phyloP scores from a whole-genome alignment of 2,888 invertebrate genomes.

The Pachymerium ferrugineum region DNA sequence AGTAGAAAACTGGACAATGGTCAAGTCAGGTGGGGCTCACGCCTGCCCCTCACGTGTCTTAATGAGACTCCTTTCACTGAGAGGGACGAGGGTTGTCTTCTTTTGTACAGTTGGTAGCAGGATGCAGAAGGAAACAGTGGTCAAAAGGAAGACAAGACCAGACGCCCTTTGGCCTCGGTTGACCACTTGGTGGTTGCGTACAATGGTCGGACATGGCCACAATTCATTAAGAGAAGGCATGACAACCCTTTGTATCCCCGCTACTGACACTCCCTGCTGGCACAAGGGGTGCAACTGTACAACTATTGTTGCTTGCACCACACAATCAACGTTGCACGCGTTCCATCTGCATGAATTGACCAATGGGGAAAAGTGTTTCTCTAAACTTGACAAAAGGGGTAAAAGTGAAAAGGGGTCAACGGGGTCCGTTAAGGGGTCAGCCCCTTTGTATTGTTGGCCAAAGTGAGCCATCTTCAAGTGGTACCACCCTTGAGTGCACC shows the following conservation, averaged over 20 bases:
- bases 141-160: slow-evolving; percentile 4
- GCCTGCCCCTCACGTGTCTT: slow-evolving; percentile 4
- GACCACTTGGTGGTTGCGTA: background rate
- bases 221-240: background rate
- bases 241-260: slow-evolving; percentile 4
- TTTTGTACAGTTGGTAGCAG: background rate
- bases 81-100: background rate
- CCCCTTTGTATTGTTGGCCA: background rate
- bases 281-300: too few relatives aligned
- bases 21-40: slow-evolving; percentile 8
- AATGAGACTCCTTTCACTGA: slow-evolving; percentile 8
- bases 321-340: background rate
- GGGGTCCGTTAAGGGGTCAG: background rate
- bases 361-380: slow-evolving; percentile 8
- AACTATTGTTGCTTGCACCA: background rate
- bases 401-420: slow-evolving; percentile 1
- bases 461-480: slow-evolving; percentile 2
- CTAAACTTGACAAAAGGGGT: background rate
- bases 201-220: background rate
- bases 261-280: background rate
- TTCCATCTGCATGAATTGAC: background rate
- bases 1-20: slow-evolving; percentile 1
- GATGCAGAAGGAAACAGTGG: background rate
- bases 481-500: background rate
- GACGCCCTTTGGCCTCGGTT: background rate